phyloP scores from a whole-genome alignment of 2,113 vertebrate species.

The Haliaeetus leucogaster region DNA sequence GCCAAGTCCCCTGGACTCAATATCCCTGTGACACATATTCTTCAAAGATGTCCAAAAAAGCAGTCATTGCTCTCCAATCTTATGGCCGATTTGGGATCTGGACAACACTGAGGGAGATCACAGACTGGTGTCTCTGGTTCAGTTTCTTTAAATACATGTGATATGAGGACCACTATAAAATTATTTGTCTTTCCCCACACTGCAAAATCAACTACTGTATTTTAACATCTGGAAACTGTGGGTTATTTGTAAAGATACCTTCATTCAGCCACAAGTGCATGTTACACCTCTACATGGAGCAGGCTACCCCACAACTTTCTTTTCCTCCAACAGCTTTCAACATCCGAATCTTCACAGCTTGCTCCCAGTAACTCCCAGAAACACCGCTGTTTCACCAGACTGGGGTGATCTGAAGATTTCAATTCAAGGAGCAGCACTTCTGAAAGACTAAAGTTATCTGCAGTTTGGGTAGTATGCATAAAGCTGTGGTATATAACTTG shows the following conservation, averaged over 20 bases:
- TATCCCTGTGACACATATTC: neutral
- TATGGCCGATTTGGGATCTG: neutral
- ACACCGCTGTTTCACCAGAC: neutral
- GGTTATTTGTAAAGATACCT: neutral
- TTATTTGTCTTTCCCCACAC: neutral
- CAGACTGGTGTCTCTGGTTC: neutral
- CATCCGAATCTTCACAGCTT: neutral
- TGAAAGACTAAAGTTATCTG: neutral
- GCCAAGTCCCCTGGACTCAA: neutral
- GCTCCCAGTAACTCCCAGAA: neutral
- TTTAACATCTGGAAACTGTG: neutral
- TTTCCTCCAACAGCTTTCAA: neutral
- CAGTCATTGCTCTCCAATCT: neutral
- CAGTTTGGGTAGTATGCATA: neutral
- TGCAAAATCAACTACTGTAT: neutral
- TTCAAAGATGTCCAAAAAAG: neutral
- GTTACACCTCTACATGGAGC: neutral
- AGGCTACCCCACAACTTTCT: neutral
- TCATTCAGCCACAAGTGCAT: neutral
- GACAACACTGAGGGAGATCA: neutral
- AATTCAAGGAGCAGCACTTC: neutral
- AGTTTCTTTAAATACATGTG: neutral
- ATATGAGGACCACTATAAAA: neutral
- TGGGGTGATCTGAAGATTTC: neutral
- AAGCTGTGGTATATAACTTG: neutral